Evolutionary conservation across 2,888 invertebrate genomes (phyloP), one percentile per base, ranked within the genome.

Genomic region (Folsomia candida): DNA sequence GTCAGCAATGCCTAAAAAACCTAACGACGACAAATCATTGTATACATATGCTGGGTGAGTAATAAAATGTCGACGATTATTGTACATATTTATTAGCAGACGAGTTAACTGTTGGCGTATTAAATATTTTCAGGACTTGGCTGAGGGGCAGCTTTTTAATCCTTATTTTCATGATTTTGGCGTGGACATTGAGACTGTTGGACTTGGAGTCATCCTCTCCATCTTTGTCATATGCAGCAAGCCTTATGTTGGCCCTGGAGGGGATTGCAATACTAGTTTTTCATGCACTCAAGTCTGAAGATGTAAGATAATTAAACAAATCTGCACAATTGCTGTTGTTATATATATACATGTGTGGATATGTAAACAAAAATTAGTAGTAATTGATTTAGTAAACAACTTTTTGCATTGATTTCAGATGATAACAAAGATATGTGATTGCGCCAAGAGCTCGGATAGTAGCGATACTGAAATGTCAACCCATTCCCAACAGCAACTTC

Each of bases 401-500:
- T 61, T 28, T 51, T 69, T 69, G n/a, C 54, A 27, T 64, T 1
- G 4, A 28, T 62, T 11, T 9, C 58, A 80, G 80, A 77, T 80
- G 72, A 74, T 79, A 74, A 74, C 77, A 70, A 80, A 79, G 75
- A 58, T 80, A 65, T 80, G 80, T 79, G 79, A 78, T 79, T 80
- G 80, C 73, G 78, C 77, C 47, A 80, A 79, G 72, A 76, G 78
- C 71, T 78, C 78, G 28, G 78, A 75, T 60, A 72, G 75, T 66
- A 77, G 79, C 74, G 79, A 80, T 67, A 79, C 80, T n/a, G 80
- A 77, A 68, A 80, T 80, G 80, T 80, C 80, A 1, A 80, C 80
- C 29, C 80, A 80, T 67, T 80, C 80, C 24, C 79, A 77, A 65
- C 79, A 80, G 59, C 79, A 79, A 67, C 72, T 79, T 24, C 78